phyloP scores from a whole-genome alignment of 2,797 vertebrate genomes.

The Poecilia gillii region DNA sequence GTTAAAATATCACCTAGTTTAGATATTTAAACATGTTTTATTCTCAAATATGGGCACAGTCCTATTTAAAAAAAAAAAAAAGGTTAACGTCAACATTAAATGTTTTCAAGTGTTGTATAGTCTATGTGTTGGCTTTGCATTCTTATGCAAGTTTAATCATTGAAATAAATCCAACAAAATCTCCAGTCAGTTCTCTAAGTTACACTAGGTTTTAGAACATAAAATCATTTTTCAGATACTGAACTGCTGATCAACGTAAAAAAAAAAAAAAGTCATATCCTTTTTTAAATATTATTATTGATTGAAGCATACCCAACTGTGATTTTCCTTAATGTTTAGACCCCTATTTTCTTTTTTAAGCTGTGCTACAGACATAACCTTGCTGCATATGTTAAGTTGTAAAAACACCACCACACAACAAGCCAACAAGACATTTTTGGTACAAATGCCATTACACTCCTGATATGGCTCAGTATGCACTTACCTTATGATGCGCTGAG shows the following conservation, averaged over 20 bases:
- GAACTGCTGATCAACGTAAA: neutral
- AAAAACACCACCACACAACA: neutral
- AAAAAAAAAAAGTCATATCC: neutral
- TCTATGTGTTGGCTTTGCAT: neutral
- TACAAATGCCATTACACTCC: neutral
- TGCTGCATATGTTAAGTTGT: too few species aligned
- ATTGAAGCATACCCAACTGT: neutral
- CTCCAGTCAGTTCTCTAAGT: neutral
- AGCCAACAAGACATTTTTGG: neutral
- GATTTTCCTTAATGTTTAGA: neutral
- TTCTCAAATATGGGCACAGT: neutral
- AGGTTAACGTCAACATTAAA: neutral
- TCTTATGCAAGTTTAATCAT: neutral
- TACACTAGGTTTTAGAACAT: neutral
- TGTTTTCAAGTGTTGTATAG: neutral
- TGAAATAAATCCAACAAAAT: neutral
- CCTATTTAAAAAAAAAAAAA: neutral
- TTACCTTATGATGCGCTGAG: conserved; percentile 98
- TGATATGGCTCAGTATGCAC: conserved; percentile 7
- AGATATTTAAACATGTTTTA: neutral
- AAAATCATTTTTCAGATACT: neutral
- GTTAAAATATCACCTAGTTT: neutral
- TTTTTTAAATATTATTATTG: neutral
- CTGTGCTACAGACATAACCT: neutral
- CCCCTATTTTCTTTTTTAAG: neutral